Base-by-base conservation (phyloP, 2,888 invertebrate genomes). In the Busseola fusca region DNA sequence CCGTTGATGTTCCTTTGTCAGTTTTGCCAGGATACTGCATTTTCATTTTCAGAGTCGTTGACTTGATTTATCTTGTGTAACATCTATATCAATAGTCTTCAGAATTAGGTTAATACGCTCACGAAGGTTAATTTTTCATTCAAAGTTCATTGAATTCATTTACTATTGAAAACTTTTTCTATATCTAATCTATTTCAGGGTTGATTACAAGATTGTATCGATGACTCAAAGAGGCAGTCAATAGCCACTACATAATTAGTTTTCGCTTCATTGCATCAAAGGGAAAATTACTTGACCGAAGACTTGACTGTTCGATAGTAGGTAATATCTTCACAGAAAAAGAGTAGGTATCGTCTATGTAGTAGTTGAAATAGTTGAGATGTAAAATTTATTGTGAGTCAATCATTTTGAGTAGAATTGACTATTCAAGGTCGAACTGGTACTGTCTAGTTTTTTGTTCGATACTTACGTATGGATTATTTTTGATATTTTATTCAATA, bases 201-300 rank as follows among this genome's bases (percentile, higher is more conserved):
- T 74, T 79, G 66, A 69, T 79, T 79, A 66, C 74, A 72, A 79
- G 65, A 71, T 64, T 69, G 63, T 64, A 66, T 64, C 48, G 81
- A 79, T 72, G 78, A 80, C 81, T 80, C 81, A 79, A 72, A 58
- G 40, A 64, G 30, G 66, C 69, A 66, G 52, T 50, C 79, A 79
- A 77, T 69, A 60, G 72, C 59, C 68, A 66, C 63, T 48, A 67
- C 45, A 45, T 81, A 80, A 81, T 81, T 76, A 77, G 69, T 81
- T 81, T 81, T 80, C 69, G 82, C 78, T 81, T 81, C 72, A 62
- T 69, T 72, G 82, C 66, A 72, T 67, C 50, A 67, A 69, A 67
- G 45, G 72, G 58, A 80, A 80, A 81, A 81, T 69, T 48, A 74
- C 69, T 78, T 64, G 54, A 62, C 45, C 37, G 34, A 59, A 69